Base-by-base conservation (phyloP, 2,113 vertebrate genomes). In the Cisticola juncidis region DNA sequence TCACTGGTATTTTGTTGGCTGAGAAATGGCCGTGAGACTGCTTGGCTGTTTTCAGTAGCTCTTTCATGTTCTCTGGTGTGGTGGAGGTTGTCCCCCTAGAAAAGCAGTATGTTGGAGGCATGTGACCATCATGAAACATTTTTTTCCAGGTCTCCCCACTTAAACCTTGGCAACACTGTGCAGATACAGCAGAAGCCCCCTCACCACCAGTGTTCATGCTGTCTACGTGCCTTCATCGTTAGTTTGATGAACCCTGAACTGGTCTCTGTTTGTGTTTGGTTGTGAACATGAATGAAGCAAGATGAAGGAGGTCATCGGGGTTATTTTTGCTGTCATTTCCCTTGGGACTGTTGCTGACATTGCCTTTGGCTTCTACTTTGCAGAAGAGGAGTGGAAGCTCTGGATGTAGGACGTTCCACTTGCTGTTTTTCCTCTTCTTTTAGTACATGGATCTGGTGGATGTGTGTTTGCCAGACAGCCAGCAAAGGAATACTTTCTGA, bases 151-250 rank as follows among this genome's bases (percentile, higher is more conserved):
- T 62, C 5, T 74, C 44, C 23, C 35, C 20, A 5, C 6, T 71
- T 50, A 40, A 19, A 51, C 10, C 38, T 78, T 57, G 62, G 40
- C 25, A 73, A 5, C 6, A 9, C 45, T 2, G 3, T 42, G 51
- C 14, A 53, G 88, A 5, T 12, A 8, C 0, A 58, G 77, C 57
- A 57, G 60, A 33, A 81, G 35, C 2, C 21, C 6, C 20, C 2
- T 1, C 29, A 42, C 54, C 50, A 29, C 54, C 60, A 38, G 45
- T 3, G 68, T 14, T 53, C 17, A 2, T 45, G 33, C 64, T 90
- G 20, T 9, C 62, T 60, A 31, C 1, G 1, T 78, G 53, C 73
- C 47, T 50, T 2, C 0, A 36, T 57, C 0, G 0, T 12, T 56
- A 13, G 40, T 74, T 42, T 51, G 58, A 42, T 53, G 47, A 74